A percentile compares a stretch with the other conserved stretches of the same genome.
Evolutionary conservation across 2,888 invertebrate genomes (phyloP).

Genomic region (Minunthozetes semirufus): DNA sequence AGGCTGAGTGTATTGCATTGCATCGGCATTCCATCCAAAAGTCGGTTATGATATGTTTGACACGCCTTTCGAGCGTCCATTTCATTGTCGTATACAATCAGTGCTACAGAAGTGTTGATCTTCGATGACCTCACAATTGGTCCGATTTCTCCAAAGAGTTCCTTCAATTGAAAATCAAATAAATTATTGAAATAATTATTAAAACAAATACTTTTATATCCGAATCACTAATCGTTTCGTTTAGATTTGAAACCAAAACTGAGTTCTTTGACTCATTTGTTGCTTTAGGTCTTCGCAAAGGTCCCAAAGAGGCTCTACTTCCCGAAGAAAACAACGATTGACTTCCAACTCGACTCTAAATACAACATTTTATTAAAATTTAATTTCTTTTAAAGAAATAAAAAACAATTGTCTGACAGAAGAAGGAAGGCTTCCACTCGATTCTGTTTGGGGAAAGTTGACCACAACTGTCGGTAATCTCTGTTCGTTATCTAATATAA

Average conservation of each 20-base stretch:
- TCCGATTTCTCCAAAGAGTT: conserved; percentile 34
- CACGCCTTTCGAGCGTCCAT: conserved; percentile 17
- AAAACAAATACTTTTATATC: conserved; percentile 13
- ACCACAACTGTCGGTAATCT: conserved; percentile 6
- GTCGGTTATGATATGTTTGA: conserved; percentile 31
- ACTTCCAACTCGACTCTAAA: too few species aligned
- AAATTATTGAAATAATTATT: neutral
- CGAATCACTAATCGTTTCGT: conserved; percentile 22
- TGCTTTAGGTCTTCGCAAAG: neutral
- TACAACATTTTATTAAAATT: too few species aligned
- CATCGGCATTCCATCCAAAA: conserved; percentile 30
- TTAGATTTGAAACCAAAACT: conserved; percentile 31
- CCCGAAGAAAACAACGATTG: too few species aligned
- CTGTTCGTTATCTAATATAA: neutral
- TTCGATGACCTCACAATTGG: neutral
- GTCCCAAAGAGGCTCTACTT: too few species aligned
- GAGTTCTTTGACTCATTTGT: neutral
- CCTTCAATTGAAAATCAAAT: neutral
- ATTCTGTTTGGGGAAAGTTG: neutral
- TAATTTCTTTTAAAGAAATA: too few species aligned
- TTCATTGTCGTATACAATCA: neutral
- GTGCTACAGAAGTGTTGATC: conserved; percentile 24
- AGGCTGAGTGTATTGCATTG: neutral
- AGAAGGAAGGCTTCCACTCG: neutral
- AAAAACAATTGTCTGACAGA: too few species aligned